Percentiles rank a stretch among this genome's conserved stretches.
phyloP scores from a whole-genome alignment of 2,888 invertebrate genomes.

The Pherbina coryleti region DNA sequence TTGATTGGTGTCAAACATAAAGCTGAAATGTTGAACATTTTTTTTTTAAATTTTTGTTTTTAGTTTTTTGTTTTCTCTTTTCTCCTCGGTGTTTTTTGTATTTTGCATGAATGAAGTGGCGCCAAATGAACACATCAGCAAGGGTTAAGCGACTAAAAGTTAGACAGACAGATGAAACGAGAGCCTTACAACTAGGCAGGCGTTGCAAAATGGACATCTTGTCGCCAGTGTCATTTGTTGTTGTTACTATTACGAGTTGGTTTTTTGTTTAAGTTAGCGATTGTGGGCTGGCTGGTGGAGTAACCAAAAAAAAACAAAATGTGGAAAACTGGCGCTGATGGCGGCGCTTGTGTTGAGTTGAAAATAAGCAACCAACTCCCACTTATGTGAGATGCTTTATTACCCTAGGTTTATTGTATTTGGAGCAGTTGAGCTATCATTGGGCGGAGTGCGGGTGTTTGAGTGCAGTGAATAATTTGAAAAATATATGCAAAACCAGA shows the following conservation, averaged over 20 bases:
- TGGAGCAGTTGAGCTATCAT: no score
- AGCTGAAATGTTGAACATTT: conserved; percentile 22
- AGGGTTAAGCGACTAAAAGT: not conserved
- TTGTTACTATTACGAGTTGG: conserved; percentile 11
- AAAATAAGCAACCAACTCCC: conserved; percentile 32
- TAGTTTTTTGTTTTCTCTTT: not conserved
- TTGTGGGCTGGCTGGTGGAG: not conserved
- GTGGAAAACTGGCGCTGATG: not conserved
- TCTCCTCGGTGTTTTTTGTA: not conserved
- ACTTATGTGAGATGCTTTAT: conserved; percentile 28
- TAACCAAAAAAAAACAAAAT: not conserved
- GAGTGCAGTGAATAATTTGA: not conserved
- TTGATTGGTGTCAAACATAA: conserved; percentile 36
- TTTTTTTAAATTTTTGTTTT: not conserved
- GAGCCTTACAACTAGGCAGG: not conserved
- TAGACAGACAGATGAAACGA: not conserved
- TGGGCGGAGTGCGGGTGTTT: not conserved
- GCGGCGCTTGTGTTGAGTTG: conserved; percentile 22
- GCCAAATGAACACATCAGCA: conserved; percentile 23
- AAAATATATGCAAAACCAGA: not conserved
- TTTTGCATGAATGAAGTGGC: conserved; percentile 15
- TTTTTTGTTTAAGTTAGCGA: not conserved
- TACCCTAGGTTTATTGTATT: not conserved
- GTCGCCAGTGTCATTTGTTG: conserved; percentile 30
- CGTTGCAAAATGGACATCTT: conserved; percentile 36